Evolutionary conservation across 2,888 invertebrate genomes (phyloP).

Genomic region (Drosophila rubida): DNA sequence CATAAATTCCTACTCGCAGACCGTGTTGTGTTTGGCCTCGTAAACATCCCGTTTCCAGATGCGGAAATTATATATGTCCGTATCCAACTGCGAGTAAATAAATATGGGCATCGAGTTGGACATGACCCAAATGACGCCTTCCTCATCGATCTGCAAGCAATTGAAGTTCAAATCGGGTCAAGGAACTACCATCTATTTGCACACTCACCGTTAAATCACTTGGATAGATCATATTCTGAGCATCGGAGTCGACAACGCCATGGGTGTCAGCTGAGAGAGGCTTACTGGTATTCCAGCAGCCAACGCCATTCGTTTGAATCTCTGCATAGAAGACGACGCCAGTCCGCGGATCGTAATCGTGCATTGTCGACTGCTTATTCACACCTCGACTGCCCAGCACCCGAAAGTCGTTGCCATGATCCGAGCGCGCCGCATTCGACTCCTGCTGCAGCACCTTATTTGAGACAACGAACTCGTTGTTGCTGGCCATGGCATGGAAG

Average conservation of each 20-base stretch:
- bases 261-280: conserved; percentile 86
- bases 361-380: conserved; percentile 89
- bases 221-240: conserved; percentile 89
- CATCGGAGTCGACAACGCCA: conserved; percentile 87
- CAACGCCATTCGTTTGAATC: conserved; percentile 89
- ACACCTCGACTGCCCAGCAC: conserved; percentile 88
- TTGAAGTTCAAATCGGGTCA: conserved; percentile 53
- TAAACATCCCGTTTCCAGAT: conserved; percentile 86
- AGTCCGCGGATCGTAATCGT: conserved; percentile 87
- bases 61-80: conserved; percentile 88
- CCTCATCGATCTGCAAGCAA: conserved; percentile 86
- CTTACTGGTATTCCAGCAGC: conserved; percentile 89
- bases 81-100: conserved; percentile 87
- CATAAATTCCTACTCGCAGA: conserved; percentile 78
- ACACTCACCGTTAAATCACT: conserved; percentile 86
- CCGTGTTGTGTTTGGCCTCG: conserved; percentile 84
- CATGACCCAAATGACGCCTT: conserved; percentile 89
- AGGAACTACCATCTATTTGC: not conserved
- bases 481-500: conserved; percentile 92
- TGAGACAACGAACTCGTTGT: conserved; percentile 89
- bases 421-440: conserved; percentile 85
- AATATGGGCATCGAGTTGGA: conserved; percentile 89
- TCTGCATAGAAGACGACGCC: conserved; percentile 90
- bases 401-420: conserved; percentile 87
- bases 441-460: conserved; percentile 87